Evolutionary conservation across 2,113 vertebrate genomes (phyloP).

Genomic region (Sula dactylatra): DNA sequence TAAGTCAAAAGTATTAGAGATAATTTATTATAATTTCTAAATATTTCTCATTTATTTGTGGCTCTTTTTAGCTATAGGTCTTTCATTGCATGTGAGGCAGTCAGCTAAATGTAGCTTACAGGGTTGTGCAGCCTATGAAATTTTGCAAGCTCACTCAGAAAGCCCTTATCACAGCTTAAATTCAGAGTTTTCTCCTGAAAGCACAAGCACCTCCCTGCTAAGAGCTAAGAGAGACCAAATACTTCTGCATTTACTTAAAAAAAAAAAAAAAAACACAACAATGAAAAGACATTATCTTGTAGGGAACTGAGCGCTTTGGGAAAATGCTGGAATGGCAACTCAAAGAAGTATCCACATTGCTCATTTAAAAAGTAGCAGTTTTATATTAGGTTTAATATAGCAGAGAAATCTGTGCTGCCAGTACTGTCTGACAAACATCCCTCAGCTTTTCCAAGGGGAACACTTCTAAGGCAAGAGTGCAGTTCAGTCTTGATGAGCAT

Average conservation of each 20-base stretch:
- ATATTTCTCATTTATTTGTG: neutral
- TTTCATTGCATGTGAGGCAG: neutral
- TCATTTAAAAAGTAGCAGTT: neutral
- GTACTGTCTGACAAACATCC: conserved; percentile 28
- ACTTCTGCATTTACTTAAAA: neutral
- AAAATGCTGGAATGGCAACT: neutral
- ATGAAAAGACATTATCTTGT: neutral
- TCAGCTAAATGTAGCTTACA: neutral
- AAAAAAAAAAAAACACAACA: neutral
- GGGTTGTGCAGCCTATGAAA: neutral
- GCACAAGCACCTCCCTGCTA: neutral
- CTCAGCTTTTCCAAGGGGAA: conserved; percentile 40
- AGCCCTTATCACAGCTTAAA: neutral
- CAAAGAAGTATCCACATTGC: neutral
- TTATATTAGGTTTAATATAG: conserved; percentile 40
- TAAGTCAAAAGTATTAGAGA: neutral
- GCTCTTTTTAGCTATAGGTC: neutral
- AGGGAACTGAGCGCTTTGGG: neutral
- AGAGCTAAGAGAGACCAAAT: neutral
- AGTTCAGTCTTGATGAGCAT: conserved; percentile 29
- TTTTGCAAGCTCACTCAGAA: neutral
- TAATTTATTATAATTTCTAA: neutral
- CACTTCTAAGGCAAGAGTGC: neutral
- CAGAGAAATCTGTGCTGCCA: conserved; percentile 41
- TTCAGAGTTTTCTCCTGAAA: neutral